These are phyloP conservation scores for Mesorhabditis spiculigera DNA, from an alignment of 2,888 invertebrate genomes.

Conservation along the genomic window DNA sequence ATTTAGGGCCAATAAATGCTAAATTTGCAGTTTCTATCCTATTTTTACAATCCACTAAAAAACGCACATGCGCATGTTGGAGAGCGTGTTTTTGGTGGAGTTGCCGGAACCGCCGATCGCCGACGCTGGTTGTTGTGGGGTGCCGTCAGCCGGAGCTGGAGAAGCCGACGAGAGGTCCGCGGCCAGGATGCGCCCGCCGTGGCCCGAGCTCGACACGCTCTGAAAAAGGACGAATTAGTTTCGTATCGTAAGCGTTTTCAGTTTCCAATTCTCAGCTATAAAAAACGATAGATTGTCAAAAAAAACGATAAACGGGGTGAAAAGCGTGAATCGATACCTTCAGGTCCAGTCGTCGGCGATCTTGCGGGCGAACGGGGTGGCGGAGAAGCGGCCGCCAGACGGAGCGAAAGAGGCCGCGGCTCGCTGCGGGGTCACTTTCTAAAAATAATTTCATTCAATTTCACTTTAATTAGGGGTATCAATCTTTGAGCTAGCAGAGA, in stretches of 20 bases:
- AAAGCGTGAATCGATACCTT: conserved; percentile 57
- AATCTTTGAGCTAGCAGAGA: no score
- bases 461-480: no score
- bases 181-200: conserved; percentile 53
- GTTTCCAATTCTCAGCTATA: no score
- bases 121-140: conserved; percentile 61
- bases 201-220: conserved; percentile 62
- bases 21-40: no score
- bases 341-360: conserved; percentile 77
- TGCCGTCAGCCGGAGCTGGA: conserved; percentile 67
- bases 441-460: background rate
- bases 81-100: conserved; percentile 66
- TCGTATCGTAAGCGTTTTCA: no score
- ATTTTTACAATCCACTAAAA: background rate
- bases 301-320: no score
- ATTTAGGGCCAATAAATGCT: no score
- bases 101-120: conserved; percentile 9
- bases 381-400: conserved; percentile 74
- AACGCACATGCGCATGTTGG: conserved; percentile 64
- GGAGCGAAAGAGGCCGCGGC: conserved; percentile 17
- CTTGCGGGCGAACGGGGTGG: conserved; percentile 86
- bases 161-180: conserved; percentile 56
- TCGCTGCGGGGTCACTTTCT: conserved; percentile 14
- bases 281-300: no score
- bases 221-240: conserved; percentile 13